Conservation (phyloP, 1,140 invertebrate genomes). For the Hyphantria cunea region DNA sequence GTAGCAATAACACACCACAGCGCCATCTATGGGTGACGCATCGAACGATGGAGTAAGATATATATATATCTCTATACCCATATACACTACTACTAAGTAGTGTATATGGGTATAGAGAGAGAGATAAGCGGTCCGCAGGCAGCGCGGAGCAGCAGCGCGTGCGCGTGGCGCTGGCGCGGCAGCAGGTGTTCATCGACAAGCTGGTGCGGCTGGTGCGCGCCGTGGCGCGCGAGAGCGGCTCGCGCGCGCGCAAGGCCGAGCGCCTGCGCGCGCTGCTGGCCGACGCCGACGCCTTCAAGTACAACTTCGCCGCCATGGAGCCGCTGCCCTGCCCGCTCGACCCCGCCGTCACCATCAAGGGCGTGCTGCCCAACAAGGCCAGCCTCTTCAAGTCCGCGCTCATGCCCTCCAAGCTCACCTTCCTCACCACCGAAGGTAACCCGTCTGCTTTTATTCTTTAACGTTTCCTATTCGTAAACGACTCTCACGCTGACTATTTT, state of each 20-base stretch:
- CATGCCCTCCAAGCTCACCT: slow-evolving; percentile 98
- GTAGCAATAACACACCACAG: no score
- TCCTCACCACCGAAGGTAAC: slow-evolving; percentile 88
- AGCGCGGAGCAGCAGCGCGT: slow-evolving; percentile 87
- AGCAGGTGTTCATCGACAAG: slow-evolving; percentile 95
- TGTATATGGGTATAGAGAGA: no score
- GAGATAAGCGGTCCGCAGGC: no score
- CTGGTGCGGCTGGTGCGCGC: slow-evolving; percentile 94
- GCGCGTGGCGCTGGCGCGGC: slow-evolving; percentile 88
- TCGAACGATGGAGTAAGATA: no score
- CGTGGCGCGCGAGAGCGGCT: slow-evolving; percentile 95
- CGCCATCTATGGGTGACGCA: no score
- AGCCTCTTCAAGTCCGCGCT: slow-evolving; percentile 97
- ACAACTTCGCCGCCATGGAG: slow-evolving; percentile 96
- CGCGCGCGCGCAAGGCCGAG: slow-evolving; percentile 95
- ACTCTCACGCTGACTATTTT: no score
- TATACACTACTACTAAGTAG: no score
- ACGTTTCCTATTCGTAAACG: no score
- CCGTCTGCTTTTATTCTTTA: no score
- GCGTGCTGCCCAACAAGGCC: slow-evolving; percentile 94
- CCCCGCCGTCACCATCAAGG: slow-evolving; percentile 94
- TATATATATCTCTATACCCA: no score
- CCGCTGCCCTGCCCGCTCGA: slow-evolving; percentile 96
- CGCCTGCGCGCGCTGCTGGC: slow-evolving; percentile 91
- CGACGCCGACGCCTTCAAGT: slow-evolving; percentile 91